Evolutionary conservation across 2,113 vertebrate genomes (phyloP).

Genomic region (Romanogobio albipinnatus): DNA sequence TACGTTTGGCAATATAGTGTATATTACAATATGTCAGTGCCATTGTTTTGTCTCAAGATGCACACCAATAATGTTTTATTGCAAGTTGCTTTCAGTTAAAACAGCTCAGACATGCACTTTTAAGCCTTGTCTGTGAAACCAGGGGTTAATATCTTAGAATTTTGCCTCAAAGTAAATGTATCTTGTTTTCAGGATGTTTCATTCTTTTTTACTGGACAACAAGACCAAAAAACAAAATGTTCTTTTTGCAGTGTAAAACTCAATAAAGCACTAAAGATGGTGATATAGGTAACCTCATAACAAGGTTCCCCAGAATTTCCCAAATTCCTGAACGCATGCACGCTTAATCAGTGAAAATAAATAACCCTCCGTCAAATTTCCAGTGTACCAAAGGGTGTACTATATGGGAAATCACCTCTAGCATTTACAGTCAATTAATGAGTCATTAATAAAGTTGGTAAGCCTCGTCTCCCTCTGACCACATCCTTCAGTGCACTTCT

Average conservation of each 20-base stretch:
- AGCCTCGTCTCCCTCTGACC: slow-evolving; percentile 39
- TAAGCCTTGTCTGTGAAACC: no score
- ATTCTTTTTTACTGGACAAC: neutral
- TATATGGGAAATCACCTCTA: neutral
- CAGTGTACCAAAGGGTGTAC: neutral
- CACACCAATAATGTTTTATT: no score
- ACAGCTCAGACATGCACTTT: no score
- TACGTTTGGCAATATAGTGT: no score
- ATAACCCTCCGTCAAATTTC: neutral
- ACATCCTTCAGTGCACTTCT: slow-evolving; percentile 57
- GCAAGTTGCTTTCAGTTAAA: no score
- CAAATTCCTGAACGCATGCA: neutral
- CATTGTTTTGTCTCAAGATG: no score
- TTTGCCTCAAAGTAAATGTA: neutral
- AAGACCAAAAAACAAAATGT: neutral
- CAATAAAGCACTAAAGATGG: neutral
- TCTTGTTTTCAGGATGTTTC: neutral
- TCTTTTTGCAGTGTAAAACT: neutral
- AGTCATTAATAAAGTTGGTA: slow-evolving; percentile 34
- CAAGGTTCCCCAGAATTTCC: neutral
- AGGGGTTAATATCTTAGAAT: neutral
- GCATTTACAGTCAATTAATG: slow-evolving; percentile 11
- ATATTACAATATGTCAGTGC: no score
- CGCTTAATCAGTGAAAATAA: neutral
- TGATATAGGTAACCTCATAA: neutral